Evolutionary conservation across 37 sponge, comb jelly and placozoan genomes (phyloP).

Genomic region (Theonella swinhoei): DNA sequence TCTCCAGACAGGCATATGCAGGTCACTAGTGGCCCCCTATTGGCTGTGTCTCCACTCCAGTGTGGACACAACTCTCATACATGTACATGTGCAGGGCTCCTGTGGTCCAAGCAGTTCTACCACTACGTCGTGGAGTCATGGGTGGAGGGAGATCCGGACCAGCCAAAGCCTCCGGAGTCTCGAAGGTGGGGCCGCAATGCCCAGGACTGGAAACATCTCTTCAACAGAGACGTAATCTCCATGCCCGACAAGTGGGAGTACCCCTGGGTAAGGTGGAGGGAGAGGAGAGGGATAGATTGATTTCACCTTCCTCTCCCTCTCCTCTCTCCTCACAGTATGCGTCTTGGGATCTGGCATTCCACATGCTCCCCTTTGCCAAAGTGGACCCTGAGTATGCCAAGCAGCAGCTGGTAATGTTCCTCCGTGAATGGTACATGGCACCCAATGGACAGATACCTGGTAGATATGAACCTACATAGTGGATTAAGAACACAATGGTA

Average conservation of each 20-base stretch:
- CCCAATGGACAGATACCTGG: constrained; percentile 96
- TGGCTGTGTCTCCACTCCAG: not conserved
- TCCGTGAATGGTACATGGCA: constrained; percentile 98
- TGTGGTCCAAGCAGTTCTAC: constrained; percentile 98
- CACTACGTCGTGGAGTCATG: constrained; percentile 93
- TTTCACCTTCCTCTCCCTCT: no score
- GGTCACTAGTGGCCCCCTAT: constrained; percentile 34
- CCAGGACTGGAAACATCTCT: constrained; percentile 91
- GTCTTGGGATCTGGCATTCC: constrained; percentile 97
- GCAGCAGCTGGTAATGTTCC: constrained; percentile 90
- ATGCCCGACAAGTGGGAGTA: constrained; percentile 99
- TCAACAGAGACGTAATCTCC: constrained; percentile 92
- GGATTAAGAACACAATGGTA: no score
- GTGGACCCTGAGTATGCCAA: constrained; percentile 95
- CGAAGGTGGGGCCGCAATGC: constrained; percentile 74
- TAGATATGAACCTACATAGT: no score
- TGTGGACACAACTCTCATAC: not conserved
- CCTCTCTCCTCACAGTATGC: constrained; percentile 76
- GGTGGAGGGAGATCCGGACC: constrained; percentile 86
- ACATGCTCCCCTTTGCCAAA: constrained; percentile 96
- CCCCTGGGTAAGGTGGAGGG: constrained; percentile 83
- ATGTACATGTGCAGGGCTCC: constrained; percentile 54
- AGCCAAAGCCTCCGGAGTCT: constrained; percentile 37
- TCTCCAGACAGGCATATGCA: constrained; percentile 91
- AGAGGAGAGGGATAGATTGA: no score